Evolutionary conservation across 2,113 vertebrate genomes (phyloP).

Genomic region (Osmerus eperlanus): DNA sequence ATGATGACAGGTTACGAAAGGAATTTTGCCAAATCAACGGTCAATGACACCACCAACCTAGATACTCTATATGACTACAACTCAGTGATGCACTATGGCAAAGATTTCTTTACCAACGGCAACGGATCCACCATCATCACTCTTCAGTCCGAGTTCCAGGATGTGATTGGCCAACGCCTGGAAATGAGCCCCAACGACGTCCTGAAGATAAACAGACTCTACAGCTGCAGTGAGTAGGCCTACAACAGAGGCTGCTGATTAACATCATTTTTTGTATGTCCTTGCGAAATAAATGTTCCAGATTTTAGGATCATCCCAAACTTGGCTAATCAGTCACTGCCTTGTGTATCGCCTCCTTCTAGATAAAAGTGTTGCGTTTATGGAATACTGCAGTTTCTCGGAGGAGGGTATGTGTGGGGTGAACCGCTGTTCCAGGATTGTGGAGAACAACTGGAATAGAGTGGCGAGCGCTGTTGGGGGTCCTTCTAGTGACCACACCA

Average conservation of each 20-base stretch:
- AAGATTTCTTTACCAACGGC: slow-evolving; percentile 40
- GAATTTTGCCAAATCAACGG: background rate
- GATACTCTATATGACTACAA: background rate
- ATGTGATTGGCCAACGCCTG: slow-evolving; percentile 82
- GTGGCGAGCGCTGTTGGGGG: too few species aligned
- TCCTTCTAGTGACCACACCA: too few species aligned
- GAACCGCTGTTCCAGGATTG: slow-evolving; percentile 2
- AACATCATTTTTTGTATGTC: too few species aligned
- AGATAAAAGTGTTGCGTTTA: background rate
- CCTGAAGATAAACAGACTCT: slow-evolving; percentile 74
- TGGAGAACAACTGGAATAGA: too few species aligned
- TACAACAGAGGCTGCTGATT: too few species aligned
- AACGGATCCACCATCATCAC: background rate
- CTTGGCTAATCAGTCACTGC: too few species aligned
- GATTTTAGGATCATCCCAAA: too few species aligned
- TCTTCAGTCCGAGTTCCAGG: slow-evolving; percentile 67
- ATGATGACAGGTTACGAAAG: background rate
- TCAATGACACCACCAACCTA: background rate
- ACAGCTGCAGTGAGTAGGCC: slow-evolving; percentile 80
- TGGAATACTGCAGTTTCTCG: slow-evolving; percentile 22
- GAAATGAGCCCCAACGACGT: slow-evolving; percentile 83
- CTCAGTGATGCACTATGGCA: slow-evolving; percentile 59
- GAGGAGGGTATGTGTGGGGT: slow-evolving; percentile 16
- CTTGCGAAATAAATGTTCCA: too few species aligned
- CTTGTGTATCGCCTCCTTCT: background rate